Evolutionary conservation across 2,797 vertebrate genomes (phyloP), one percentile per base, ranked within the genome.

Genomic region (Myotis findleyi): DNA sequence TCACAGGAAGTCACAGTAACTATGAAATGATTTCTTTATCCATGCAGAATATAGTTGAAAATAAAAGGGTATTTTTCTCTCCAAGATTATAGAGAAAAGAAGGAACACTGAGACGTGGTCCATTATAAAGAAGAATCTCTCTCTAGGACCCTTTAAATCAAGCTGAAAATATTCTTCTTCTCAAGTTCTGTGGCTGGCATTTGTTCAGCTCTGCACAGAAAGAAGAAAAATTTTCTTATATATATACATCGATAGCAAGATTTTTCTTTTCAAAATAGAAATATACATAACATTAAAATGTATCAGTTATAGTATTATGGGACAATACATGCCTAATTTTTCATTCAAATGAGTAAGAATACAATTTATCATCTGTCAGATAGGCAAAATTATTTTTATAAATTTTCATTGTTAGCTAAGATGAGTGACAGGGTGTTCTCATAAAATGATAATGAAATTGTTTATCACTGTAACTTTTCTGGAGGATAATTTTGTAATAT

Each of bases 391-490:
- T 82, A 94, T 77, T 71, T 85, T 25, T 20, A 49, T 27, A 88
- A 76, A 41, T 20, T 27, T 8, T 75, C 17, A 49, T 38, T 91
- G 3, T 71, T 92, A 84, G 33, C 55, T 3, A 80, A 76, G 38
- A 81, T 85, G 47, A 95, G 49, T 72, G 75, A 77, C 41, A 85
- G 49, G 20, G 4, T 75, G 14, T 66, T 69, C 62, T 87, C 12
- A 79, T 49, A 44, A 93, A 92, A 14, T 9, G 21, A 57, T 51
- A 75, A 86, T 89, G 11, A 92, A 47, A 69, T 72, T 94, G 41
- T 89, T 89, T 92, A 89, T 71, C n/a, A 85, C 21, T 72, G n/a
- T 57, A 66, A 79, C 11, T 5, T 90, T 89, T 85, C 36, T 91
- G 38, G 25, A 71, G 6, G n/a, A 84, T 69, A 80, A 75, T 55